phyloP scores from a whole-genome alignment of 2,888 invertebrate species.

The Mylabris sibirica region DNA sequence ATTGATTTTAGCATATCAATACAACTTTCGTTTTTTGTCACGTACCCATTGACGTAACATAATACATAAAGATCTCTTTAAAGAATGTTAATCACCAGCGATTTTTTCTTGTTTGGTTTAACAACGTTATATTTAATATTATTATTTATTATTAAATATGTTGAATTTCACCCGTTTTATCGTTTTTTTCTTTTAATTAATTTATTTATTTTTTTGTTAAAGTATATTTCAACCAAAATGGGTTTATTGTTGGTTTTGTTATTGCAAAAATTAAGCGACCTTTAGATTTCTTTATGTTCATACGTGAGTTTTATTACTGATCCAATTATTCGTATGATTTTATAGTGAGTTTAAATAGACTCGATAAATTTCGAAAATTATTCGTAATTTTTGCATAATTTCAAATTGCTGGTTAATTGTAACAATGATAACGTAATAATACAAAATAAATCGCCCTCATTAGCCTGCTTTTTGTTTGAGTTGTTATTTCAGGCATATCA shows the following conservation, averaged over 20 bases:
- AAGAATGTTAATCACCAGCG: constrained; percentile 19
- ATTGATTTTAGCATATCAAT: constrained; percentile 20
- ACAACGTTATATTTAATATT: background rate
- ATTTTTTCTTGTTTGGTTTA: constrained; percentile 10
- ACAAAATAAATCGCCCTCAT: constrained; percentile 40
- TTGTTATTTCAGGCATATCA: constrained; percentile 45
- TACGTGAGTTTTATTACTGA: constrained; percentile 4
- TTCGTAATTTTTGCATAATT: constrained; percentile 9
- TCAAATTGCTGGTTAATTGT: constrained; percentile 12
- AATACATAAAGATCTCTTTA: background rate
- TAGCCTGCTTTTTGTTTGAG: constrained; percentile 42
- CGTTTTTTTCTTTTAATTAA: too few relatives aligned
- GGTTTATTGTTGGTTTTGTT: constrained; percentile 14
- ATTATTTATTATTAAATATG: background rate
- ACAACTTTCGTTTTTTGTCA: constrained; percentile 35
- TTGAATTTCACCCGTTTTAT: constrained; percentile 37
- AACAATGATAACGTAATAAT: constrained; percentile 27
- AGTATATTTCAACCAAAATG: constrained; percentile 2
- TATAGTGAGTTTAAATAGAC: background rate
- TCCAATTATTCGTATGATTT: constrained; percentile 24
- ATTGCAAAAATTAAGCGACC: constrained; percentile 17
- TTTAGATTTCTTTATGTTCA: constrained; percentile 19
- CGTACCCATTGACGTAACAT: constrained; percentile 27
- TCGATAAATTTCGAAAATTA: constrained; percentile 14
- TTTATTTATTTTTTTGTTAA: too few relatives aligned